Conservation (phyloP, 2,888 invertebrate species). For the Empis stercorea region DNA sequence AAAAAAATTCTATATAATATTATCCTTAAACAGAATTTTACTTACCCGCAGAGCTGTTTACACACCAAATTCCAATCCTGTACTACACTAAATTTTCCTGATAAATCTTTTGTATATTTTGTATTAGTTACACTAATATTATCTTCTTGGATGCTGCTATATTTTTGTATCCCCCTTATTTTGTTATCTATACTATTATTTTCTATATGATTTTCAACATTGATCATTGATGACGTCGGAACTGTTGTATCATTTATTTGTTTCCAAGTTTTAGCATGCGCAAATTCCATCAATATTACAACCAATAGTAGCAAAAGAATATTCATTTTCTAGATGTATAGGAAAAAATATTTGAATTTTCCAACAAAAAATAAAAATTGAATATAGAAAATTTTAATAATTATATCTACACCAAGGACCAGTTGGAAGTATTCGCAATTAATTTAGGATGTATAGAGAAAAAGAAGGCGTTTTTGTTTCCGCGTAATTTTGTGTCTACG, state of each 20-base stretch:
- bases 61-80: slow-evolving; percentile 37
- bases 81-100: slow-evolving; percentile 29
- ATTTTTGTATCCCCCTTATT: too few relatives aligned
- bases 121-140: slow-evolving; percentile 11
- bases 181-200: too few relatives aligned
- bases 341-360: not conserved
- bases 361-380: not conserved
- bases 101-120: not conserved
- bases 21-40: slow-evolving; percentile 12
- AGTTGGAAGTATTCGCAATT: too few relatives aligned
- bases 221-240: too few relatives aligned
- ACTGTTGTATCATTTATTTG: too few relatives aligned
- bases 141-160: slow-evolving; percentile 8
- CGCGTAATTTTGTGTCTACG: too few relatives aligned
- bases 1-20: not conserved
- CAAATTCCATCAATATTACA: not conserved
- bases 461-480: too few relatives aligned
- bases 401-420: too few relatives aligned
- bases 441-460: too few relatives aligned
- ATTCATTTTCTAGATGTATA: not conserved
- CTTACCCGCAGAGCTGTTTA: slow-evolving; percentile 39
- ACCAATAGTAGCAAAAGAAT: slow-evolving; percentile 9
- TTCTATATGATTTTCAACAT: too few relatives aligned
- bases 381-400: not conserved
- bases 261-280: slow-evolving; percentile 9